phyloP scores from a whole-genome alignment of 2,888 invertebrate genomes.

The Pterostichus madidus region DNA sequence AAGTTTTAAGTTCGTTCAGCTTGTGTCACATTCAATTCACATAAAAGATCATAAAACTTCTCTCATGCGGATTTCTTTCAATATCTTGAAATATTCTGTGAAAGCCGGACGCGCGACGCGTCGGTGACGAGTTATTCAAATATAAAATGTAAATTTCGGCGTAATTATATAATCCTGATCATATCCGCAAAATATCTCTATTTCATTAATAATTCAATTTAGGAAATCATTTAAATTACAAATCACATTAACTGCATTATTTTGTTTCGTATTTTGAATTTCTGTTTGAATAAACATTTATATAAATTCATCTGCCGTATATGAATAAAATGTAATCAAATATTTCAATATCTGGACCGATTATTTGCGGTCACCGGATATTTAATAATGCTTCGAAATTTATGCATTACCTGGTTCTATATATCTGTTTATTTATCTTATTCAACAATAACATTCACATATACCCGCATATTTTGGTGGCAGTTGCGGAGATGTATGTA shows the following conservation, averaged over 20 bases:
- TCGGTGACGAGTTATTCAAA: slow-evolving; percentile 28
- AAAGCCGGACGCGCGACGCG: not conserved
- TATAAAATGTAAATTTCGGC: slow-evolving; percentile 43
- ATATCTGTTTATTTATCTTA: slow-evolving; percentile 26
- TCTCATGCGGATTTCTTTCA: slow-evolving; percentile 67
- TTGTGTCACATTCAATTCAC: slow-evolving; percentile 66
- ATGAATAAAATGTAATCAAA: slow-evolving; percentile 61
- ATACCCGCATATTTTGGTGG: not conserved
- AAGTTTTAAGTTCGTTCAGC: slow-evolving; percentile 67
- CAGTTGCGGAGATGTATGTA: not conserved
- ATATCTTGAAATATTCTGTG: slow-evolving; percentile 63
- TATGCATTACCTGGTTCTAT: slow-evolving; percentile 30
- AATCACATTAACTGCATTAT: slow-evolving; percentile 64
- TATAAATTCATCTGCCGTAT: slow-evolving; percentile 55
- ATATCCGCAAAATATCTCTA: slow-evolving; percentile 50
- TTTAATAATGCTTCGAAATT: slow-evolving; percentile 13
- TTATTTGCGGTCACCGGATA: slow-evolving; percentile 45
- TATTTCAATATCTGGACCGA: slow-evolving; percentile 57
- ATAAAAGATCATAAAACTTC: slow-evolving; percentile 67
- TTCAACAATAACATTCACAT: not conserved
- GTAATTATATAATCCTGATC: slow-evolving; percentile 52
- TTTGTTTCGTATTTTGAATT: slow-evolving; percentile 63
- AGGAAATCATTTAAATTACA: slow-evolving; percentile 65
- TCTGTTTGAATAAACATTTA: slow-evolving; percentile 64
- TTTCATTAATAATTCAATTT: slow-evolving; percentile 64